These are phyloP conservation scores for Pomacea canaliculata DNA, from an alignment of 2,888 invertebrate genomes.

Conservation along the genomic window DNA sequence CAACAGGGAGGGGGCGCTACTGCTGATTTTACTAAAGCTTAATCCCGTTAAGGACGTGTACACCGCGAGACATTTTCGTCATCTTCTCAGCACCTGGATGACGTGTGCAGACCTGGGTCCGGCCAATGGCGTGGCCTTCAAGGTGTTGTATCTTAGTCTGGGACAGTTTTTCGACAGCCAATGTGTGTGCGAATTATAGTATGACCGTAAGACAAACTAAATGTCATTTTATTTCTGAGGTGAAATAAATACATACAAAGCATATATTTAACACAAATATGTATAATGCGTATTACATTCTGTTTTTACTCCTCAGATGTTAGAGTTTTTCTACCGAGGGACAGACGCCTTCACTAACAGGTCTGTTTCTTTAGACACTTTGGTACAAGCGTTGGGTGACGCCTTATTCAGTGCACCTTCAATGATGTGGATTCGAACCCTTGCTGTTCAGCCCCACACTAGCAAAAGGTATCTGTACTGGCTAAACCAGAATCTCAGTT, in stretches of 20 bases:
- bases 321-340: constrained; percentile 22
- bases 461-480: not conserved
- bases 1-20: constrained; percentile 15
- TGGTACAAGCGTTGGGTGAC: not conserved
- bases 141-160: too few relatives aligned
- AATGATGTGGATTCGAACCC: not conserved
- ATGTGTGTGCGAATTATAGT: too few relatives aligned
- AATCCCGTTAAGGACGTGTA: not conserved
- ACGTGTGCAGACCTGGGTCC: too few relatives aligned
- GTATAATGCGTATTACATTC: not conserved
- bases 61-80: too few relatives aligned
- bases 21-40: not conserved
- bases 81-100: too few relatives aligned
- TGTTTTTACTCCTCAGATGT: not conserved
- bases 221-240: too few relatives aligned
- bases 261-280: not conserved
- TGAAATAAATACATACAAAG: not conserved
- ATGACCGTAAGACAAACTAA: too few relatives aligned
- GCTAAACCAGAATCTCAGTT: not conserved
- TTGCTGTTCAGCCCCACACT: not conserved
- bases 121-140: too few relatives aligned
- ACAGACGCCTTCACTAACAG: not conserved
- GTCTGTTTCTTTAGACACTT: not conserved
- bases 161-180: too few relatives aligned
- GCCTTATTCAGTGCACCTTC: not conserved